A percentile compares a stretch with the other conserved stretches of the same genome.
These are phyloP conservation scores for Rhinogobius similis DNA, from an alignment of 2,113 vertebrate species.

Conservation along the genomic window DNA sequence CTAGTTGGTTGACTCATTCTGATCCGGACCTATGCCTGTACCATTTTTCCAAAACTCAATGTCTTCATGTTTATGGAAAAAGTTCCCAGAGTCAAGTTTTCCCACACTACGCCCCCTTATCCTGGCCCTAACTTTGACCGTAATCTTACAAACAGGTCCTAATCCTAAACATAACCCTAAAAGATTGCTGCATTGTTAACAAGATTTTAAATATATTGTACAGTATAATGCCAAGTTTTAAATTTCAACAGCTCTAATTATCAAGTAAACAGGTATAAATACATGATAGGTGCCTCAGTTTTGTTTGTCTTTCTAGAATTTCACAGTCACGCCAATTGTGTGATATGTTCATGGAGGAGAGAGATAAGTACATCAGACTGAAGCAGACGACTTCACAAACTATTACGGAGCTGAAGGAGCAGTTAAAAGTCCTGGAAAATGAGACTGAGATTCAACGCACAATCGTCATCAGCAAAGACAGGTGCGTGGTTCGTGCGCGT, in stretches of 20 bases:
- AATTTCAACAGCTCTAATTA: background rate
- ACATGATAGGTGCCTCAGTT: background rate
- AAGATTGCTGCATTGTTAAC: background rate
- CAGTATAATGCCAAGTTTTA: background rate
- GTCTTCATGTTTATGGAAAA: no score
- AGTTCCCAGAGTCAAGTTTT: no score
- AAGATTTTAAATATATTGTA: background rate
- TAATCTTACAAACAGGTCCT: no score
- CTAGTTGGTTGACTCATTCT: no score
- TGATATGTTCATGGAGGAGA: conserved; percentile 80
- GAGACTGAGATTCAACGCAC: conserved; percentile 83
- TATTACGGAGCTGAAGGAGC: conserved; percentile 78
- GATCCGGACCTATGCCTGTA: no score
- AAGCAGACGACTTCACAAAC: conserved; percentile 80
- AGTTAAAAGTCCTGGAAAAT: conserved; percentile 80
- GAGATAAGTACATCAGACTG: conserved; percentile 84
- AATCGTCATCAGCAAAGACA: conserved; percentile 77
- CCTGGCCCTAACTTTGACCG: no score
- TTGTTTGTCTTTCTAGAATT: conserved; percentile 72
- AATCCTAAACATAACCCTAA: no score
- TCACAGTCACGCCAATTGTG: conserved; percentile 76
- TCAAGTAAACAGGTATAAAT: background rate
- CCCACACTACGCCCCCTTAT: no score
- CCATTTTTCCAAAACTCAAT: no score
- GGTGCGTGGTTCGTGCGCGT: conserved; percentile 66